phyloP scores from a whole-genome alignment of 2,113 vertebrate species.

The Zosterops lateralis region DNA sequence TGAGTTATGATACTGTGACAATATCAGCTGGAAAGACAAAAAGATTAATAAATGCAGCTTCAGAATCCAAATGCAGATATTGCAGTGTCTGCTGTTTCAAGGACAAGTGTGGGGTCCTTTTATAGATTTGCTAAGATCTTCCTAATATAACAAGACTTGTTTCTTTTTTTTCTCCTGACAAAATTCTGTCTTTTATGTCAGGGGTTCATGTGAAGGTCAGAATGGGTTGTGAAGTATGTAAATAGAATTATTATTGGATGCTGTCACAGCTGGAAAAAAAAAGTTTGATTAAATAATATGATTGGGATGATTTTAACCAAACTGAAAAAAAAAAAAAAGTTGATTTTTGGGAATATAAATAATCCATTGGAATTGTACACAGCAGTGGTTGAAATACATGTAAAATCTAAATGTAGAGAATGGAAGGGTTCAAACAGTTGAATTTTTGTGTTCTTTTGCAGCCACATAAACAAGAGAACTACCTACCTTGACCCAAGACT shows the following conservation, averaged over 20 bases:
- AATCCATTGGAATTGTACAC: not conserved
- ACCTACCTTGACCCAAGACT: constrained; percentile 96
- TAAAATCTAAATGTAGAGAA: not conserved
- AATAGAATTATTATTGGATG: not conserved
- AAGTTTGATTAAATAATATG: not conserved
- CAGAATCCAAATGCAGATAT: not conserved
- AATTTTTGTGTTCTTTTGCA: constrained; percentile 59
- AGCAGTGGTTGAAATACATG: not conserved
- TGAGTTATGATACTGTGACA: not conserved
- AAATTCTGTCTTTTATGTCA: not conserved
- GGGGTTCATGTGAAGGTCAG: not conserved
- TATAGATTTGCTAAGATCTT: not conserved
- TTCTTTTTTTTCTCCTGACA: not conserved
- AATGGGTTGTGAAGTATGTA: not conserved
- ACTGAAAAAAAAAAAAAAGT: not conserved
- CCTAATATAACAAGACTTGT: not conserved
- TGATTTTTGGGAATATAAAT: not conserved
- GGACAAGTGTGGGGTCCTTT: not conserved
- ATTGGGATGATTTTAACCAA: not conserved
- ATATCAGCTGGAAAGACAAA: not conserved
- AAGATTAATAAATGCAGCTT: not conserved
- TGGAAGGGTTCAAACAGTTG: not conserved
- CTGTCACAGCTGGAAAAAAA: not conserved
- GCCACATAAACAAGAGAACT: constrained; percentile 95
- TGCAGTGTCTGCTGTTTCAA: not conserved